Percentiles rank a stretch among this genome's conserved stretches.
Evolutionary conservation across 2,888 invertebrate genomes (phyloP).

Genomic region (Muscina levida): DNA sequence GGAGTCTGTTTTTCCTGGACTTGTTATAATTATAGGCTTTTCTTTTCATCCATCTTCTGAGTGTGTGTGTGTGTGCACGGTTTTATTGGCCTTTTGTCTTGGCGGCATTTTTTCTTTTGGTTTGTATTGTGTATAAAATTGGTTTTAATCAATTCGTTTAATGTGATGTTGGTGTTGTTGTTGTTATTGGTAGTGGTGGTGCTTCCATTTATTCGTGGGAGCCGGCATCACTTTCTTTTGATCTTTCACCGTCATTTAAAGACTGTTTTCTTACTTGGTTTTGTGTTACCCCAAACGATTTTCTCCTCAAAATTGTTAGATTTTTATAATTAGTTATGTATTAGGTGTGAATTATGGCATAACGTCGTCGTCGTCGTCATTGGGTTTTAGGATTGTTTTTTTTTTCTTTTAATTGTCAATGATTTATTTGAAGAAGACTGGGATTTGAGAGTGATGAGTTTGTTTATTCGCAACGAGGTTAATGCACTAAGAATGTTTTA

Average conservation of each 20-base stretch:
- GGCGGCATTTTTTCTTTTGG: slow-evolving; percentile 24
- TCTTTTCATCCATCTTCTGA: too few species aligned
- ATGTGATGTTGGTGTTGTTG: slow-evolving; percentile 40
- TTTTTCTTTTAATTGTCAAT: neutral
- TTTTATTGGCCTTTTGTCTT: slow-evolving; percentile 59
- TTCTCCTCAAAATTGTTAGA: neutral
- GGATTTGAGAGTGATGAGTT: too few species aligned
- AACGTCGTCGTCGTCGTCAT: slow-evolving; percentile 26
- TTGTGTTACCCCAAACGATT: neutral
- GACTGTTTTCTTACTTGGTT: slow-evolving; percentile 35
- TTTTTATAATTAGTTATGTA: slow-evolving; percentile 58
- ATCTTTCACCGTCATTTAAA: slow-evolving; percentile 71
- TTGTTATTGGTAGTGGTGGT: slow-evolving; percentile 2
- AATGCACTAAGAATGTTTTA: too few species aligned
- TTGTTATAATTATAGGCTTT: slow-evolving; percentile 67
- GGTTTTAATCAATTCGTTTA: slow-evolving; percentile 58
- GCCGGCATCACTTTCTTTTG: slow-evolving; percentile 70
- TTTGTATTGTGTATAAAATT: slow-evolving; percentile 45
- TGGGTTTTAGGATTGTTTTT: too few species aligned
- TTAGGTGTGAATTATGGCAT: slow-evolving; percentile 68
- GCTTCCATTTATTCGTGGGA: slow-evolving; percentile 57
- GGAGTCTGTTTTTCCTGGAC: slow-evolving; percentile 52
- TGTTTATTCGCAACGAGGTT: too few species aligned
- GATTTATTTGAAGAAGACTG: slow-evolving; percentile 29
- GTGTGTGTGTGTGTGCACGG: slow-evolving; percentile 1